These are phyloP conservation scores for Macropus fuliginosus DNA, from an alignment of 2,797 vertebrate species.

Conservation along the genomic window DNA sequence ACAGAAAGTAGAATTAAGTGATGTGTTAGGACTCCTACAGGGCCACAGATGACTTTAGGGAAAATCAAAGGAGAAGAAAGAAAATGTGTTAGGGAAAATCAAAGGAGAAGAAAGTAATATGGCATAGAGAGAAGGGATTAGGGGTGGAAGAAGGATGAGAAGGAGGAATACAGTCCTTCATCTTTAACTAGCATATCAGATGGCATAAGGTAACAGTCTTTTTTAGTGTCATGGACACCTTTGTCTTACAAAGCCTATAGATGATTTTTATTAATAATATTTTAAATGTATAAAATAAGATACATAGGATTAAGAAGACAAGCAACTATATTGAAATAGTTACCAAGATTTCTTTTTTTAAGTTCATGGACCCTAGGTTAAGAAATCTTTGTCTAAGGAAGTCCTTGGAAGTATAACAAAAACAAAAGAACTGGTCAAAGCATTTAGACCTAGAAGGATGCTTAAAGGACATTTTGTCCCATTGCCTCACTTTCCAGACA, in stretches of 20 bases:
- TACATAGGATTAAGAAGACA: neutral
- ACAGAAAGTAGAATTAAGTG: neutral
- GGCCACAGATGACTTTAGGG: neutral
- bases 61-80: neutral
- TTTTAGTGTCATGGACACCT: neutral
- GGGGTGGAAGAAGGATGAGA: neutral
- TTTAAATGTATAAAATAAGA: neutral
- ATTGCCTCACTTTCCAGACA: conserved; percentile 25
- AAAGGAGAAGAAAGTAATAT: neutral
- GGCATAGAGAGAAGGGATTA: neutral
- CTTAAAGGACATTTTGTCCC: conserved; percentile 19
- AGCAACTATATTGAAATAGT: neutral
- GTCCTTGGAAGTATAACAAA: neutral
- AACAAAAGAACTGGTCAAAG: neutral
- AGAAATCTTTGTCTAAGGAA: neutral
- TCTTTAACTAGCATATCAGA: neutral
- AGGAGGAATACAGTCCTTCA: neutral
- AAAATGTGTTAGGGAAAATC: neutral
- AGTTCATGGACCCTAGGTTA: neutral
- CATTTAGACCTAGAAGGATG: neutral
- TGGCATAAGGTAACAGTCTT: neutral
- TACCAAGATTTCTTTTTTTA: neutral
- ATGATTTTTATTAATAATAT: neutral
- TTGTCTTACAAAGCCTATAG: neutral
- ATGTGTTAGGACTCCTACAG: neutral